A percentile compares a stretch with the other conserved stretches of the same genome.
phyloP scores from a whole-genome alignment of 64 coral and sea anemone genomes.

The Exaiptasia diaphana region DNA sequence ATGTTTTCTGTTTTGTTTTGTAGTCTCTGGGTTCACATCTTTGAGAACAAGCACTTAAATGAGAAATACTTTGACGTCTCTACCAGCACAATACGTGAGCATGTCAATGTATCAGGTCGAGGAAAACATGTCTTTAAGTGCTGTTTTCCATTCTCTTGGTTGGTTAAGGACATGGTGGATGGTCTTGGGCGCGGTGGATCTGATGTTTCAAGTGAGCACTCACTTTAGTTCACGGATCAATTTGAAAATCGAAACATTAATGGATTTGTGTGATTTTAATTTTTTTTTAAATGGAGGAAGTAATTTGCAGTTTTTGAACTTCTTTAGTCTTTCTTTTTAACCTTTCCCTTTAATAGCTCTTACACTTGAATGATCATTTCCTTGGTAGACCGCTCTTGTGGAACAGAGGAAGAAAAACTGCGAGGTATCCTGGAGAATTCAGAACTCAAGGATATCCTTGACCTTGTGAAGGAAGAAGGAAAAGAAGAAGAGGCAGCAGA shows the following conservation, averaged over 20 bases:
- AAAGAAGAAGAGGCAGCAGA: conserved; percentile 22
- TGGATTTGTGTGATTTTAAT: no score
- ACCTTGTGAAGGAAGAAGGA: conserved; percentile 13
- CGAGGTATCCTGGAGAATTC: conserved; percentile 9
- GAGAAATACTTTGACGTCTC: neutral
- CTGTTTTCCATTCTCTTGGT: conserved; percentile 85
- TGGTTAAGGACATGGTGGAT: conserved; percentile 61
- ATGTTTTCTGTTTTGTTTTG: no score
- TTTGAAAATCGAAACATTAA: no score
- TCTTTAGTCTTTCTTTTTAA: no score
- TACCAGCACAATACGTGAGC: conserved; percentile 38
- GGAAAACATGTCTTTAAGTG: conserved; percentile 50
- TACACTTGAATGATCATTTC: no score
- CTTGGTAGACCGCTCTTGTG: no score
- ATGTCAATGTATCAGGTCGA: conserved; percentile 32
- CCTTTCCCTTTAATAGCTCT: no score
- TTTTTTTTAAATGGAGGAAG: no score
- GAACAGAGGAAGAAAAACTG: conserved; percentile 17
- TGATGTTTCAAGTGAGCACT: conserved; percentile 57
- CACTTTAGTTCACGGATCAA: no score
- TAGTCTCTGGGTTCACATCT: neutral
- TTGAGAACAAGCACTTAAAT: neutral
- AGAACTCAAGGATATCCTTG: conserved; percentile 10
- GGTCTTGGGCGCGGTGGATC: conserved; percentile 35
- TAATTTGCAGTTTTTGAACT: no score